Base-by-base conservation (phyloP, 2,888 invertebrate genomes). In the Dasysyrphus albostriatus region DNA sequence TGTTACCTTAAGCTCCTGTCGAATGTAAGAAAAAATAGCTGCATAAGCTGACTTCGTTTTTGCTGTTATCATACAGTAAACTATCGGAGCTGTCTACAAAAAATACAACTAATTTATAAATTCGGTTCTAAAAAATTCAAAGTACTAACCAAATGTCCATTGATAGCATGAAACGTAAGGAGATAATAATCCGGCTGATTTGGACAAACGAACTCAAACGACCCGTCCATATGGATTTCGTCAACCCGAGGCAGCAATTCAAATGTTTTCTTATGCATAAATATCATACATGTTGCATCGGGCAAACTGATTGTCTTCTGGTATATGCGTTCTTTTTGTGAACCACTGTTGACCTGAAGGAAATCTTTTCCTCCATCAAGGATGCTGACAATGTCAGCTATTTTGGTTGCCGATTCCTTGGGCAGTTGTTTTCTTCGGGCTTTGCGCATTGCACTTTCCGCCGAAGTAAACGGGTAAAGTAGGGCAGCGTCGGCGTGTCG, bases 361-460 rank as follows among this genome's bases (percentile, higher is more conserved):
- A 89, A 83, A 44, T 89, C 88, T 16, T 81, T 81, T 0, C 83
- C 88, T 3, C 88, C 87, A n/a, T 88, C 88, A 51, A 90, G 75
- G 14, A 89, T 85, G 49, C 88, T 83, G 8, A 89, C 89, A 12
- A 90, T 87, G 39, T 89, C 89, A 7, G 84, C 77, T 0, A 89
- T 82, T 44, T 77, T 89, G 6, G 89, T 88, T 14, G 89, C 89
- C 1, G 85, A 79, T 19, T 77, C 83, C 34, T 88, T 82, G 7
- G 90, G 90, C 1, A 89, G 70, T 78, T 89, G 88, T 58, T 90
- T 90, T 6, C 89, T 87, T 9, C 90, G 82, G 1, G 90, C 90
- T 74, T 90, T 90, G 5, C 90, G 79, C 90, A 90, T 90, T 51
- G 90, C 89, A 37, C 89, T 89, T 58, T 90, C 89, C 2, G 90